Evolutionary conservation across 2,797 vertebrate genomes (phyloP).

Genomic region (Lutjanus argentimaculatus): DNA sequence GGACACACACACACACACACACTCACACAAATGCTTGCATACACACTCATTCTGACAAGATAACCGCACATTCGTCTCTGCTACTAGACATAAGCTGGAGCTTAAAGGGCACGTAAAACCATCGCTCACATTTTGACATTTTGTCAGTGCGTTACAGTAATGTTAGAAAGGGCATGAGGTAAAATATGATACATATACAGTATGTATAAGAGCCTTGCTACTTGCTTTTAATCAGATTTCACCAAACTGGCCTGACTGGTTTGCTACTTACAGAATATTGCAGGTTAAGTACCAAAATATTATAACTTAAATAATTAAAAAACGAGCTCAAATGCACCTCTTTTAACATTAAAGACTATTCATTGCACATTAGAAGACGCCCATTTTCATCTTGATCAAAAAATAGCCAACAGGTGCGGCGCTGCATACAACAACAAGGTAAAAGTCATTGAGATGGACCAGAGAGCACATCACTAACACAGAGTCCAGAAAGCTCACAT

Average conservation of each 20-base stretch:
- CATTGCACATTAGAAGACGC: slow-evolving; percentile 35
- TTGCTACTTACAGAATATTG: slow-evolving; percentile 52
- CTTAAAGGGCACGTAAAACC: slow-evolving; percentile 58
- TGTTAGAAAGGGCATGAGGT: slow-evolving; percentile 54
- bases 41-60: slow-evolving; percentile 30
- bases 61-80: slow-evolving; percentile 52
- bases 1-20: slow-evolving; percentile 14
- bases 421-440: slow-evolving; percentile 3
- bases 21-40: slow-evolving; percentile 4
- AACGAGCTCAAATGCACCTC: slow-evolving; percentile 11
- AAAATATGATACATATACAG: slow-evolving; percentile 51
- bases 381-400: slow-evolving; percentile 4
- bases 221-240: slow-evolving; percentile 34
- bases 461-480: slow-evolving; percentile 26
- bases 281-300: slow-evolving; percentile 38
- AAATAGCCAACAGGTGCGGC: slow-evolving; percentile 36
- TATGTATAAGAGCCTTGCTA: slow-evolving; percentile 32
- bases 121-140: slow-evolving; percentile 52
- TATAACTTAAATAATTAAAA: slow-evolving; percentile 11
- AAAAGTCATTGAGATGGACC: slow-evolving; percentile 27
- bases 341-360: slow-evolving; percentile 14
- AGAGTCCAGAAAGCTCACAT: slow-evolving; percentile 13
- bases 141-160: slow-evolving; percentile 56
- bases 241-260: slow-evolving; percentile 28
- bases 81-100: slow-evolving; percentile 59